phyloP scores from a whole-genome alignment of 2,797 vertebrate species.

The Merluccius polli region DNA sequence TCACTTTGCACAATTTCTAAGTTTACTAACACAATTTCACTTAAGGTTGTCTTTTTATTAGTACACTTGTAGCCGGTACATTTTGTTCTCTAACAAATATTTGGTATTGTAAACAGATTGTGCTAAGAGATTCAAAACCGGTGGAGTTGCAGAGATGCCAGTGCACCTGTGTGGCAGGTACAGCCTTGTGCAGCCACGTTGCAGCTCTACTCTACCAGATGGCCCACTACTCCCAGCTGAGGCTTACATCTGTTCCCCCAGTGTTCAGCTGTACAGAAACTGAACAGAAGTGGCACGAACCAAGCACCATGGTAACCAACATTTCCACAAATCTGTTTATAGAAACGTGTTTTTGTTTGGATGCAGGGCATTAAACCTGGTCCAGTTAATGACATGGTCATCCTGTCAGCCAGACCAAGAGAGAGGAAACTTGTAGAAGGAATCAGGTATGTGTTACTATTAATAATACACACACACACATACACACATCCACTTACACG shows the following conservation, averaged over 20 bases:
- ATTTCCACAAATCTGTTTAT: not conserved
- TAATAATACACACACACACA: not conserved
- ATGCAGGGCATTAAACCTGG: conserved; percentile 6
- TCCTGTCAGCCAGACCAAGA: not conserved
- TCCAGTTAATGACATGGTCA: not conserved
- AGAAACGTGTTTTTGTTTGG: not conserved
- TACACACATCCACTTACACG: no score
- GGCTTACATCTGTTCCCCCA: not conserved
- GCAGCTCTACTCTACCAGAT: not conserved
- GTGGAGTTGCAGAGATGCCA: not conserved
- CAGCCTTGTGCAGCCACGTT: not conserved
- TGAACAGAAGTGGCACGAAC: conserved; percentile 5
- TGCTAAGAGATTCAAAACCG: not conserved
- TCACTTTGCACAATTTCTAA: not conserved
- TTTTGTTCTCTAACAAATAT: not conserved
- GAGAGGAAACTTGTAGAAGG: not conserved
- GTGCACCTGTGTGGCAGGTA: conserved; percentile 1
- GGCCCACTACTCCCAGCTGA: not conserved
- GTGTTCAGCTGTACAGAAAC: not conserved
- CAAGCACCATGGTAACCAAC: not conserved
- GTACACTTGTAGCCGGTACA: no score
- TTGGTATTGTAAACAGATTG: not conserved
- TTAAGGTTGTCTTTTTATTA: no score
- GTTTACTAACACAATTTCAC: no score
- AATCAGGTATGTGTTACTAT: not conserved